phyloP scores from a whole-genome alignment of 30 jellyfish, hydroid and myxozoan species.

The Sanderia malayensis region DNA sequence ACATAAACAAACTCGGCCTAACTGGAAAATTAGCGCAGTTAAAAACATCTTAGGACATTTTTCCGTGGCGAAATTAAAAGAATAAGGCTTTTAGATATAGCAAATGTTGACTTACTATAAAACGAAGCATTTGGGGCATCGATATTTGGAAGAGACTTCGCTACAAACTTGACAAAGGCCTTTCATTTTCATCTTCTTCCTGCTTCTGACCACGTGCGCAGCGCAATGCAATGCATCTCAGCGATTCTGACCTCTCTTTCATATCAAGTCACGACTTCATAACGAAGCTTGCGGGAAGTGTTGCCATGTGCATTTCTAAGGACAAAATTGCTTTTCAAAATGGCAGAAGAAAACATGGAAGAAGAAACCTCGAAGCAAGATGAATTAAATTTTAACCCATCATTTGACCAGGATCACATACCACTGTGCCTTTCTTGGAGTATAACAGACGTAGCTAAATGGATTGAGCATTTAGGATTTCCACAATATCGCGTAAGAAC shows the following conservation, averaged over 20 bases:
- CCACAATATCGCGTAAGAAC: constrained; percentile 60
- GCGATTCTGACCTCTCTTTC: constrained; percentile 1
- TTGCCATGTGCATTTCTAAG: neutral
- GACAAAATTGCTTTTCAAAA: neutral
- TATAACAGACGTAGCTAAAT: constrained; percentile 58
- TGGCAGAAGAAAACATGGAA: constrained; percentile 20
- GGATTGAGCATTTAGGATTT: constrained; percentile 67
- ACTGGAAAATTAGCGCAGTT: no score
- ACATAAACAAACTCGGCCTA: neutral
- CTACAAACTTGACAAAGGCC: constrained; percentile 38
- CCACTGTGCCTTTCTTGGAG: constrained; percentile 84
- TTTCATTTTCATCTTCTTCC: constrained; percentile 14
- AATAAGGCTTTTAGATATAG: no score
- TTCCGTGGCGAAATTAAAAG: no score
- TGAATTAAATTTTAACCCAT: constrained; percentile 49
- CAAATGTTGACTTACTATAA: constrained; percentile 30
- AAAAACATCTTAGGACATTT: no score
- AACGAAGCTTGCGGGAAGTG: neutral
- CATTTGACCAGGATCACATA: constrained; percentile 74
- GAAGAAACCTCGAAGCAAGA: neutral
- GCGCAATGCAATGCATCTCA: neutral
- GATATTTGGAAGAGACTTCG: constrained; percentile 21
- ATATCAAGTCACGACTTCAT: no score
- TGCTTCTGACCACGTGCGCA: neutral
- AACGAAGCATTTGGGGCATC: constrained; percentile 32